A percentile compares a stretch with the other conserved stretches of the same genome.
These are phyloP conservation scores for Drosophila varians DNA, from an alignment of 1,140 invertebrate species.

Conservation along the genomic window DNA sequence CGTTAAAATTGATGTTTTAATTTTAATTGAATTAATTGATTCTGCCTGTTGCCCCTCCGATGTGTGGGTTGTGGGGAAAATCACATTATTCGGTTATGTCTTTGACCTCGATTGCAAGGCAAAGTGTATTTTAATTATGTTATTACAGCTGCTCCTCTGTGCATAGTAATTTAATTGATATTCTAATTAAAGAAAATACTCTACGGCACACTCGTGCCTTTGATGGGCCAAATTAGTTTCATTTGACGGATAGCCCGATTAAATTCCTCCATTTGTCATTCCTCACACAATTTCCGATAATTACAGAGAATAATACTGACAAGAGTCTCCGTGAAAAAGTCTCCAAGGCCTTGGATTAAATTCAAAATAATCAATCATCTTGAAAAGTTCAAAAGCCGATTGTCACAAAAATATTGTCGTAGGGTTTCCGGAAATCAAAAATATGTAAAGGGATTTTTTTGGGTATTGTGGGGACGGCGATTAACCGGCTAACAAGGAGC, in stretches of 20 bases:
- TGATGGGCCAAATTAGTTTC: conserved; percentile 1
- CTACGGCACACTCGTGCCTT: conserved; percentile 2
- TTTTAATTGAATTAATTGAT: conserved; percentile 63
- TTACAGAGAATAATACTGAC: conserved; percentile 29
- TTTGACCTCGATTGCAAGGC: conserved; percentile 35
- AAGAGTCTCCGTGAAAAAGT: background rate
- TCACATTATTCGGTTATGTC: background rate
- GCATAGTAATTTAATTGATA: conserved; percentile 58
- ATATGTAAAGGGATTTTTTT: conserved; percentile 36
- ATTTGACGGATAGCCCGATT: conserved; percentile 14
- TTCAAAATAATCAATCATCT: background rate
- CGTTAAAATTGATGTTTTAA: conserved; percentile 36
- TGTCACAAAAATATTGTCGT: conserved; percentile 24
- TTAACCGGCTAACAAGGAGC: conserved; percentile 53
- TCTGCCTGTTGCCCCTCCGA: background rate
- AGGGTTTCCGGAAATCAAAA: conserved; percentile 11
- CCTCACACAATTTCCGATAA: conserved; percentile 33
- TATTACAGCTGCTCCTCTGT: conserved; percentile 47
- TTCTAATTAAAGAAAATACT: conserved; percentile 69
- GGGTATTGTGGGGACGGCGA: conserved; percentile 36
- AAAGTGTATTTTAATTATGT: conserved; percentile 68
- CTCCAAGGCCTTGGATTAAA: too few species aligned
- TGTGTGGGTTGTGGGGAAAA: background rate
- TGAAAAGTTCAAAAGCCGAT: background rate
- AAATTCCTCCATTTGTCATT: conserved; percentile 13